These are phyloP conservation scores for Enteromius anoplus DNA, from an alignment of 2,797 vertebrate species.

Conservation along the genomic window DNA sequence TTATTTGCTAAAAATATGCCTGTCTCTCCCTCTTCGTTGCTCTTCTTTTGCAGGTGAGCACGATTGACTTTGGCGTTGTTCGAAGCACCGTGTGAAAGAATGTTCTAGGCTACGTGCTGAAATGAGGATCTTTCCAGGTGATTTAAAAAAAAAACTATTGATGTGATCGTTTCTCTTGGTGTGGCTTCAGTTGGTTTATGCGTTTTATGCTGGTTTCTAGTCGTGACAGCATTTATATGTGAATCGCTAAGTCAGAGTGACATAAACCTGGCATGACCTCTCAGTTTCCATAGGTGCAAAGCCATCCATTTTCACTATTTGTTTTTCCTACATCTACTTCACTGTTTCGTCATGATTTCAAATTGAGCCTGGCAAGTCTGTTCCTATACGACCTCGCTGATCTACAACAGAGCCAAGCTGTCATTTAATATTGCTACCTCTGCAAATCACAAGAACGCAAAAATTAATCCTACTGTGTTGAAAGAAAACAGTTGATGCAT, in stretches of 20 bases:
- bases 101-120: background rate
- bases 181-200: constrained; percentile 17
- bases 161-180: background rate
- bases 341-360: constrained; percentile 30
- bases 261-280: constrained; percentile 48
- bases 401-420: constrained; percentile 32
- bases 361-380: constrained; percentile 40
- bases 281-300: constrained; percentile 52
- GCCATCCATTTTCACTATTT: constrained; percentile 40
- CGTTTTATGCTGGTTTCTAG: constrained; percentile 10
- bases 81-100: background rate
- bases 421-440: constrained; percentile 53
- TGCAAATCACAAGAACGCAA: constrained; percentile 34
- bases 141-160: background rate
- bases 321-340: constrained; percentile 48
- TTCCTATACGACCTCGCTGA: constrained; percentile 44
- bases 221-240: constrained; percentile 37
- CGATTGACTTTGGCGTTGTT: background rate
- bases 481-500: constrained; percentile 24
- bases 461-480: constrained; percentile 33
- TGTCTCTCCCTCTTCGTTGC: background rate
- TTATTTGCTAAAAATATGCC: background rate
- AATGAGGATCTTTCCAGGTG: background rate
- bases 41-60: background rate
- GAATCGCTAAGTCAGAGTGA: constrained; percentile 25